Evolutionary conservation across 37 sponge, comb jelly and placozoan species (phyloP), one percentile per base, ranked within the genome.

Genomic region (Diacarnus erythraeanus): DNA sequence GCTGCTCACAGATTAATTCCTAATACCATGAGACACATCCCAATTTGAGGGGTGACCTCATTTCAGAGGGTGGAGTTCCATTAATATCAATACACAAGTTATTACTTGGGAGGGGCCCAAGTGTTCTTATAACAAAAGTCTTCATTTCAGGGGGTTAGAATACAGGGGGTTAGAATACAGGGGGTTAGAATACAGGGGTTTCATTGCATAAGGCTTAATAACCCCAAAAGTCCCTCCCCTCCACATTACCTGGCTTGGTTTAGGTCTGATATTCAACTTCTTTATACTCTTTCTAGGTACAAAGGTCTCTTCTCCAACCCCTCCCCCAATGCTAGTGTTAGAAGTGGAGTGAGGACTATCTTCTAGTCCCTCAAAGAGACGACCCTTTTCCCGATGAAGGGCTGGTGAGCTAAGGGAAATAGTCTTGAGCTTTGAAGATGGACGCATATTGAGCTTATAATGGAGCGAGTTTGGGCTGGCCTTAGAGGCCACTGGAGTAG

Each of bases 221-320:
- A n/a, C n/a, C n/a, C n/a, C n/a, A n/a, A n/a, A n/a, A n/a, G n/a
- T n/a, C n/a, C n/a, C n/a, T n/a, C n/a, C n/a, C n/a, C n/a, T n/a
- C n/a, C n/a, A n/a, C n/a, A n/a, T 47, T 54, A 85, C 82, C 41
- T 70, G 67, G 25, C 68, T 71, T 42, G 72, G 57, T 54, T 75
- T 83, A 0, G 91, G 77, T 54, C 74, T 87, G 54, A 94, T 83
- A 59, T 72, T 71, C 3, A 94, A 82, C 30, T 67, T 90, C 75
- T 94, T 94, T 38, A 94, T 47, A 42, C 88, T 94, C 33, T 74
- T 73, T 0, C 94, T 75, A 27, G 94, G 94, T 20, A 83, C 85
- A 68, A 87, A 92, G 42, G 88, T 79, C 75, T 65, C 83, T 1
- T 38, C 43, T 0, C 67, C 57, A 35, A 36, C 41, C 1, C 40